These are phyloP conservation scores for Danionella cerebrum DNA, from an alignment of 2,113 vertebrate species.

Conservation along the genomic window DNA sequence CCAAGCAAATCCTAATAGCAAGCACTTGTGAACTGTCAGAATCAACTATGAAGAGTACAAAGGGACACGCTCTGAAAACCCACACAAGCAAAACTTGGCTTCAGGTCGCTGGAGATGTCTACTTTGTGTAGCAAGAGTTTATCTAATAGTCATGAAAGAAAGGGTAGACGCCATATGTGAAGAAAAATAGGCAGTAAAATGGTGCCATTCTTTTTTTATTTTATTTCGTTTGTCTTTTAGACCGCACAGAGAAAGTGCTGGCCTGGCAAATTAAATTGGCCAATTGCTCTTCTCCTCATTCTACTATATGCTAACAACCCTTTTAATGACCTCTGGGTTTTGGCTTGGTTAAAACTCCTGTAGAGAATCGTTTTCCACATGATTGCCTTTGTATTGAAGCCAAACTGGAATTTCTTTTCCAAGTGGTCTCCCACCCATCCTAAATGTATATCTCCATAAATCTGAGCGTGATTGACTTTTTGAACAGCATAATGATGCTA, in stretches of 20 bases:
- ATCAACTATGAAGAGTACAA: constrained; percentile 31
- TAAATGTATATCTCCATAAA: constrained; percentile 28
- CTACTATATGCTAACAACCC: background rate
- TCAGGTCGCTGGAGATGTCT: constrained; percentile 29
- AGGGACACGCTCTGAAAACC: constrained; percentile 30
- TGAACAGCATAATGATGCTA: background rate
- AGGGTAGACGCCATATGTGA: too few species aligned
- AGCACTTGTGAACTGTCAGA: constrained; percentile 61
- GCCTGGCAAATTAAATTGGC: background rate
- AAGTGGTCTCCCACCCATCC: constrained; percentile 48
- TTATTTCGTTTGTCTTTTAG: background rate
- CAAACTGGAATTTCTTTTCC: constrained; percentile 48
- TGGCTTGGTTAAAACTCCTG: constrained; percentile 44
- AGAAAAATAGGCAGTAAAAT: too few species aligned
- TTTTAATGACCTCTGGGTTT: constrained; percentile 29
- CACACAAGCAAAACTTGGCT: constrained; percentile 23
- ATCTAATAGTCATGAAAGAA: background rate
- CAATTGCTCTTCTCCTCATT: constrained; percentile 25
- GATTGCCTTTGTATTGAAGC: constrained; percentile 35
- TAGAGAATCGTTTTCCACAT: constrained; percentile 30
- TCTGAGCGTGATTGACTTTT: background rate
- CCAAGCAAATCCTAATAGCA: constrained; percentile 79
- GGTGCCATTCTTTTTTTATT: background rate
- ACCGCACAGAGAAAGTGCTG: constrained; percentile 11
- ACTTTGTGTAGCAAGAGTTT: constrained; percentile 15